Base-by-base conservation (phyloP, 2,113 vertebrate species). In the Redunca redunca region DNA sequence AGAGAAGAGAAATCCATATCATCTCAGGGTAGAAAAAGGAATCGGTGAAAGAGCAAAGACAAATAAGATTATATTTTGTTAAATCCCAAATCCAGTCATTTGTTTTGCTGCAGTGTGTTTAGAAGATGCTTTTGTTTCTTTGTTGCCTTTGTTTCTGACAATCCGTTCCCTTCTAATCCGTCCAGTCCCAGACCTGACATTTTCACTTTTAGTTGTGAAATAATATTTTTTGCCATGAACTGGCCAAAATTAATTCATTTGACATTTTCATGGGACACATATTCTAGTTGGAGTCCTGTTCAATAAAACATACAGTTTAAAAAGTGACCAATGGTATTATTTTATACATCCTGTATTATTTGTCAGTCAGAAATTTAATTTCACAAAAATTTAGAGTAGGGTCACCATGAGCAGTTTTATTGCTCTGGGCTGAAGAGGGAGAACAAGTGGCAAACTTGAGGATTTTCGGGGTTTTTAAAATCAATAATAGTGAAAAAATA, bases 181-280 rank as follows among this genome's bases (percentile, higher is more conserved):
- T 57, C 57, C 23, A 87, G 7, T 53, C 53, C 40, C 87, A 92
- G 30, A 64, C 53, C 8, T 97, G 95, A 88, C 43, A 15, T 90
- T 67, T 97, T 95, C 62, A 92, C 97, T 81, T 60, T 52, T 14
- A 83, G 55, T 98, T 36, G 30, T 93, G 50, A 96, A 98, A 77
- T 84, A 96, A 90, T 58, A 92, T 55, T 86, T 86, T 97, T 84
- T 84, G 85, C 46, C 81, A 90, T 16, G 95, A 78, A 84, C 62
- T 96, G 82, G 3, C 3, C 90, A 85, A 81, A 82, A 43, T 96
- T 97, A 97, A 97, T 98, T 78, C 14, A 0, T 83, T 91, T 17
- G 25, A 43, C 98, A 91, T 98, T 98, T 98, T 95, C 80, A 52
- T 85, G 62, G 67, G 23, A 30, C 91, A 58, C 93, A 55, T 95